A percentile compares a stretch with the other conserved stretches of the same genome.
Evolutionary conservation across 2,888 invertebrate genomes (phyloP).

Genomic region (Megamerina dolium): DNA sequence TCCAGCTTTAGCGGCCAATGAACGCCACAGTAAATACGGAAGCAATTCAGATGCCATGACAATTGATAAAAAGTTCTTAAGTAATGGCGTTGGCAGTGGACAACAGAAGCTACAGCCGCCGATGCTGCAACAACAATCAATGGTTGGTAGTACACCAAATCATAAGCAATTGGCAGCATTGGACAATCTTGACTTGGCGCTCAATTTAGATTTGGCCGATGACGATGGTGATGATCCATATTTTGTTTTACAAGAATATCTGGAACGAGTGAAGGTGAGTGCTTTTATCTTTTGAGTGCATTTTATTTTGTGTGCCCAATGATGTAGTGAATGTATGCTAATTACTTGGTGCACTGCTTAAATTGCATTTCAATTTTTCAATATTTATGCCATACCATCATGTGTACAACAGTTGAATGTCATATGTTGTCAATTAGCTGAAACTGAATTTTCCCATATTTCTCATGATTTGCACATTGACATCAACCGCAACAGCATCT

Average conservation of each 20-base stretch:
- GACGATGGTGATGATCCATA: constrained; percentile 48
- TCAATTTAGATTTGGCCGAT: constrained; percentile 29
- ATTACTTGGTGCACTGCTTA: too few relatives aligned
- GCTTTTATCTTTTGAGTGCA: too few relatives aligned
- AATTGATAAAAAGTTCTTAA: constrained; percentile 41
- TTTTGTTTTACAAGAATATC: constrained; percentile 42
- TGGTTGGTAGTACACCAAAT: background rate
- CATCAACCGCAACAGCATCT: too few relatives aligned
- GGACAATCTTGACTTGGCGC: constrained; percentile 42
- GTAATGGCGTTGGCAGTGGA: constrained; percentile 16
- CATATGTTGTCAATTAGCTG: too few relatives aligned
- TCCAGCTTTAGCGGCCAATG: constrained; percentile 23
- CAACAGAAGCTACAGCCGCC: constrained; percentile 21
- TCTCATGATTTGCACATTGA: too few relatives aligned
- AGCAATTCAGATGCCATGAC: constrained; percentile 28
- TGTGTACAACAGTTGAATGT: too few relatives aligned
- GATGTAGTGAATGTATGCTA: too few relatives aligned
- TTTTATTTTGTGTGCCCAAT: too few relatives aligned
- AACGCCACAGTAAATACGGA: constrained; percentile 19
- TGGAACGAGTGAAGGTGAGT: constrained; percentile 48
- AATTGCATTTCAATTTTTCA: too few relatives aligned
- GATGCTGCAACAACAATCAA: background rate
- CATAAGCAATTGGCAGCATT: constrained; percentile 24
- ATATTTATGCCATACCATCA: too few relatives aligned
- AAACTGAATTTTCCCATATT: too few relatives aligned